Percentiles rank a stretch among this genome's conserved stretches.
Evolutionary conservation across 1,140 invertebrate species (phyloP).

Genomic region (Ylistrum balloti): DNA sequence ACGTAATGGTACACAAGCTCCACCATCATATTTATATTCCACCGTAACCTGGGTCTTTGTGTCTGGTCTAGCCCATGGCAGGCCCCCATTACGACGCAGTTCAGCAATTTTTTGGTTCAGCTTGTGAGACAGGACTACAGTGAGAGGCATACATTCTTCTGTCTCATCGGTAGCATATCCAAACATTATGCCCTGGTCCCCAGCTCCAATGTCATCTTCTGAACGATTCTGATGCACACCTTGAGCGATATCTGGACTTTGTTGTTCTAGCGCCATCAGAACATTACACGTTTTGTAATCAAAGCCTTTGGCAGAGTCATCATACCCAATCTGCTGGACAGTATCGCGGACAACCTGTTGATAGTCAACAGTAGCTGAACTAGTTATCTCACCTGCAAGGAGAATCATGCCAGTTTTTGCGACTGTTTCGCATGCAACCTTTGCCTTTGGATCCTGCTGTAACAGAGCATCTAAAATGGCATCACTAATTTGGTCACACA

Average conservation of each 20-base stretch:
- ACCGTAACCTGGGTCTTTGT: conserved; percentile 96
- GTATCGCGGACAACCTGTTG: conserved; percentile 97
- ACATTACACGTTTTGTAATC: conserved; percentile 99
- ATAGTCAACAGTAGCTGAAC: conserved; percentile 95
- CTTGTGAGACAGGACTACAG: conserved; percentile 96
- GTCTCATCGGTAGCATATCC: conserved; percentile 92
- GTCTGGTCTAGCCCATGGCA: conserved; percentile 98
- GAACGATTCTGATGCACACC: conserved; percentile 95
- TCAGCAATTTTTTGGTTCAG: conserved; percentile 96
- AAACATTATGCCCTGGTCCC: conserved; percentile 90
- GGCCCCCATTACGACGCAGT: conserved; percentile 91
- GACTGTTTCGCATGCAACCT: conserved; percentile 92
- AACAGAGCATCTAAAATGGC: conserved; percentile 98
- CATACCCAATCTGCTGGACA: conserved; percentile 98
- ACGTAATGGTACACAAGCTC: conserved; percentile 93
- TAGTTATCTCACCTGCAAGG: conserved; percentile 86
- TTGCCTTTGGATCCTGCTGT: conserved; percentile 96
- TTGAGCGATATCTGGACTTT: conserved; percentile 97
- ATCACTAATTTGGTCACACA: conserved; percentile 99
- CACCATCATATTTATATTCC: conserved; percentile 81
- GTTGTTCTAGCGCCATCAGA: conserved; percentile 97
- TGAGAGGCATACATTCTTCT: conserved; percentile 98
- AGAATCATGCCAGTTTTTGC: conserved; percentile 86
- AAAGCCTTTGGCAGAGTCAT: conserved; percentile 97
- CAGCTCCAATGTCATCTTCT: conserved; percentile 98